Conservation (phyloP, 2,113 vertebrate species). For the Chelonoidis abingdonii region DNA sequence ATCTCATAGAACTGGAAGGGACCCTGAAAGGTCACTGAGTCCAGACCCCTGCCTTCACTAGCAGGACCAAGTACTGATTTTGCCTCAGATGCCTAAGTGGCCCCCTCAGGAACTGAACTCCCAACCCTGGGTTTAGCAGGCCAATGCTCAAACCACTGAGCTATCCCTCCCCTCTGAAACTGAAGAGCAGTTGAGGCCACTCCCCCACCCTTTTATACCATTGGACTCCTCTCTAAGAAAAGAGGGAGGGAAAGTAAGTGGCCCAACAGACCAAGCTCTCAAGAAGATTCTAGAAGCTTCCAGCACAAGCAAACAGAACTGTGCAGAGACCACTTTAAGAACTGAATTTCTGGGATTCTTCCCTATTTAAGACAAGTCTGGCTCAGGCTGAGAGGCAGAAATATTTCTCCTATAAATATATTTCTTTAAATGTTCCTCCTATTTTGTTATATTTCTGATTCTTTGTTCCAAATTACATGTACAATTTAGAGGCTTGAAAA, state of each 20-base stretch:
- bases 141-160: too few relatives aligned
- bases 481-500: not conserved
- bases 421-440: not conserved
- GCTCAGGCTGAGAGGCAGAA: not conserved
- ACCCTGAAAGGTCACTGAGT: too few relatives aligned
- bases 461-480: not conserved
- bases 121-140: too few relatives aligned
- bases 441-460: not conserved
- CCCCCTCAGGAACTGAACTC: too few relatives aligned
- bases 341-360: not conserved
- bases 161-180: not conserved
- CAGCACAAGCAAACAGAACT: not conserved
- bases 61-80: too few relatives aligned
- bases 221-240: not conserved
- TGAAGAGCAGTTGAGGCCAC: not conserved
- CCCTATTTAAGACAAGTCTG: not conserved
- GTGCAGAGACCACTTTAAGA: not conserved
- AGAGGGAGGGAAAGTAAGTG: not conserved
- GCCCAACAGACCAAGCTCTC: accelerated
- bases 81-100: too few relatives aligned
- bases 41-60: too few relatives aligned
- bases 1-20: too few relatives aligned
- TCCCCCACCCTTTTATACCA: not conserved
- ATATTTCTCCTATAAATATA: not conserved
- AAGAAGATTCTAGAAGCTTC: not conserved